These are phyloP conservation scores for Julus scandinavius DNA, from an alignment of 2,888 invertebrate species.

Conservation along the genomic window DNA sequence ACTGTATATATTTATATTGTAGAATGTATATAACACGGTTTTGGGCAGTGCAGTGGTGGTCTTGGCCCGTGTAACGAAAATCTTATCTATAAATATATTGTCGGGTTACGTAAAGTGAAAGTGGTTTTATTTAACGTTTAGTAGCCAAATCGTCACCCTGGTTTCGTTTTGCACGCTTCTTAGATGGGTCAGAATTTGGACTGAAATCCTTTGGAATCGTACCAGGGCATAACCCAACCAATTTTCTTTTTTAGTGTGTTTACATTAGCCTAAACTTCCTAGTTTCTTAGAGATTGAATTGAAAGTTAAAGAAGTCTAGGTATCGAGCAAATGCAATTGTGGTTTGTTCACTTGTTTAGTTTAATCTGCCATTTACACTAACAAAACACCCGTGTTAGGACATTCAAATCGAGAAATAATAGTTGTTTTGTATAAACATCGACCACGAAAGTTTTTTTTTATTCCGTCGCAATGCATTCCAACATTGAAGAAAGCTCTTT, in stretches of 20 bases:
- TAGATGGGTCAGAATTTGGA: conserved; percentile 10
- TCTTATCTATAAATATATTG: conserved; percentile 9
- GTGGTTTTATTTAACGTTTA: conserved; percentile 34
- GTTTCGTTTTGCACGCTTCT: not conserved
- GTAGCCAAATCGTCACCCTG: conserved; percentile 19
- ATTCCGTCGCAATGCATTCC: too few species aligned
- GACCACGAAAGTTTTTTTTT: too few species aligned
- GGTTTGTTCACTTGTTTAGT: too few species aligned
- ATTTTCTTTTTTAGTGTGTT: not conserved
- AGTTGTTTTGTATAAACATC: too few species aligned
- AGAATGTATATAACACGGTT: not conserved
- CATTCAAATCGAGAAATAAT: too few species aligned
- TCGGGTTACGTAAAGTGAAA: conserved; percentile 37
- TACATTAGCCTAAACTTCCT: not conserved
- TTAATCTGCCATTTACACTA: too few species aligned
- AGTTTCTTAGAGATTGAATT: not conserved
- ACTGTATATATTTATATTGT: not conserved
- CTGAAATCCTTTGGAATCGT: not conserved
- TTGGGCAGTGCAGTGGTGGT: not conserved
- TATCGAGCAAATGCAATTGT: too few species aligned
- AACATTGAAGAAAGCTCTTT: too few species aligned
- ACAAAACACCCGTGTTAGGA: too few species aligned
- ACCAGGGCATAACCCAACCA: not conserved
- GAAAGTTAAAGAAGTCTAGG: too few species aligned
- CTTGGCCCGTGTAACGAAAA: not conserved